phyloP scores from a whole-genome alignment of 1,140 invertebrate species.

The Drosophila novamexicana region DNA sequence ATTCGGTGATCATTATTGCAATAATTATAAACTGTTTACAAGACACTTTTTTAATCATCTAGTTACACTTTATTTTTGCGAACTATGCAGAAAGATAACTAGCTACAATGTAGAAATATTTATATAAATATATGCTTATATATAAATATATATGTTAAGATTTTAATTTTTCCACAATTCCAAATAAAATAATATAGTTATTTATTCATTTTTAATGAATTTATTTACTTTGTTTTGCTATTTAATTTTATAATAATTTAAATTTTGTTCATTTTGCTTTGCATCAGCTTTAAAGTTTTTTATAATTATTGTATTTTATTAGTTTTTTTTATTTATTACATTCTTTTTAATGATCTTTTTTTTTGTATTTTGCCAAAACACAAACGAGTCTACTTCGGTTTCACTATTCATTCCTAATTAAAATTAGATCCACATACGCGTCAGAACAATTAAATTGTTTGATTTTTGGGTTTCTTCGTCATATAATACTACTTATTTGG shows the following conservation, averaged over 20 bases:
- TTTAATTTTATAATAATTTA: constrained; percentile 4
- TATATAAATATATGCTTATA: neutral
- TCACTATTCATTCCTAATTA: constrained; percentile 20
- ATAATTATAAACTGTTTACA: too few relatives aligned
- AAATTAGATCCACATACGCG: constrained; percentile 28
- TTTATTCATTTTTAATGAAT: neutral
- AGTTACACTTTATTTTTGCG: constrained; percentile 3
- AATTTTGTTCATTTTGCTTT: neutral
- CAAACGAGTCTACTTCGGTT: neutral
- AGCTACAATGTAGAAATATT: neutral
- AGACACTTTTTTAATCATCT: neutral
- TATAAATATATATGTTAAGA: neutral
- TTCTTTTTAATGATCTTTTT: neutral
- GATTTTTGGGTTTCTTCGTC: constrained; percentile 1
- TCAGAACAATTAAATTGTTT: constrained; percentile 6
- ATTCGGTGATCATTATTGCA: too few relatives aligned
- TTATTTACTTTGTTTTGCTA: too few relatives aligned
- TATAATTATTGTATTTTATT: neutral
- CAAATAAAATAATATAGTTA: neutral
- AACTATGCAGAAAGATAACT: neutral
- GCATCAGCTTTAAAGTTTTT: neutral
- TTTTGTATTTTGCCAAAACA: neutral
- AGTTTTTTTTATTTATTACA: neutral
- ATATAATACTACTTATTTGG: neutral
- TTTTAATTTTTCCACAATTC: neutral